Percentiles rank a stretch among this genome's conserved stretches.
Evolutionary conservation across 30 jellyfish, hydroid and myxozoan species (phyloP).

Genomic region (Catostylus mosaicus): DNA sequence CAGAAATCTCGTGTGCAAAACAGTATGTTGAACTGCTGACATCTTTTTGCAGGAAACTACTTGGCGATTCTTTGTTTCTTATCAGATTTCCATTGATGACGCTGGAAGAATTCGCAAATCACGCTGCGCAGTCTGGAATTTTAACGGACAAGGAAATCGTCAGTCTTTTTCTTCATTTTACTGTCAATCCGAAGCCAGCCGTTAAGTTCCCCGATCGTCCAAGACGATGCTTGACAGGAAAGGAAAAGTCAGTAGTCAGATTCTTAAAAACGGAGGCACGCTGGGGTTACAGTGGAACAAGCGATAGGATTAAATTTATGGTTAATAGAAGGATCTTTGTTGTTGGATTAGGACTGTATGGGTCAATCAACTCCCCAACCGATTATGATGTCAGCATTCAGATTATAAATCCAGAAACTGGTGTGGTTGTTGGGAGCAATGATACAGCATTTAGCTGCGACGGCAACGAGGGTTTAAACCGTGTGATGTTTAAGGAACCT

Average conservation of each 20-base stretch:
- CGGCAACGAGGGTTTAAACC: constrained; percentile 92
- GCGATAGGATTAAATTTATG: constrained; percentile 89
- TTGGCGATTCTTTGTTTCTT: constrained; percentile 84
- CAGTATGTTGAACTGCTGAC: background rate
- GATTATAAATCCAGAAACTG: constrained; percentile 86
- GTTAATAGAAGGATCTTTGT: constrained; percentile 91
- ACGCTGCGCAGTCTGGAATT: constrained; percentile 98
- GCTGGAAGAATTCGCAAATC: constrained; percentile 95
- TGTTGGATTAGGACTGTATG: constrained; percentile 98
- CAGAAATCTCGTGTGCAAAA: too few relatives aligned
- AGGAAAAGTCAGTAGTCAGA: constrained; percentile 93
- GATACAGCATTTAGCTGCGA: constrained; percentile 99
- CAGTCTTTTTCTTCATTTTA: constrained; percentile 85
- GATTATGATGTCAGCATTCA: constrained; percentile 97
- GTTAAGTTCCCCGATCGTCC: constrained; percentile 99
- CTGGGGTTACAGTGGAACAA: constrained; percentile 99
- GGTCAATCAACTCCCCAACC: constrained; percentile 94
- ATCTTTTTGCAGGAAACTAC: constrained; percentile 58
- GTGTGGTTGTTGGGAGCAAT: constrained; percentile 87
- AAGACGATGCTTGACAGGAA: constrained; percentile 96
- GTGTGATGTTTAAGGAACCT: constrained; percentile 98
- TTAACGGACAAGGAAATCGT: constrained; percentile 93
- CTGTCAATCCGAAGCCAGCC: constrained; percentile 97
- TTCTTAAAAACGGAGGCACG: constrained; percentile 97
- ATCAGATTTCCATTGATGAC: constrained; percentile 98